phyloP scores from a whole-genome alignment of 2,113 vertebrate genomes.

The Platichthys stellatus region DNA sequence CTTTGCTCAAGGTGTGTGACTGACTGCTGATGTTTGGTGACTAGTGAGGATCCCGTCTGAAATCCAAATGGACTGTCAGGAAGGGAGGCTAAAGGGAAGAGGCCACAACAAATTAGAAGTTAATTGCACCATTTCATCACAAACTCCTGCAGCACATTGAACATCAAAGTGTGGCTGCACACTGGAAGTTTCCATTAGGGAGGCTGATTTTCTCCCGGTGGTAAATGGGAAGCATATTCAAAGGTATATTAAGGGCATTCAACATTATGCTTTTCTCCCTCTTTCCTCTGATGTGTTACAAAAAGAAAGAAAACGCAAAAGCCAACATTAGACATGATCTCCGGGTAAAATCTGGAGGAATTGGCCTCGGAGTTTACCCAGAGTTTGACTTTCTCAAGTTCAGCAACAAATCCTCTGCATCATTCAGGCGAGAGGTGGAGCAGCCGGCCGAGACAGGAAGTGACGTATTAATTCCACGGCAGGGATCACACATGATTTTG shows the following conservation, averaged over 20 bases:
- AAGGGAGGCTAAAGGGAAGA: slow-evolving; percentile 1
- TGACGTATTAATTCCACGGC: too few relatives aligned
- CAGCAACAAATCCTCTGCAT: too few relatives aligned
- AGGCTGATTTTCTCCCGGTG: background rate
- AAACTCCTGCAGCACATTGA: slow-evolving; percentile 17
- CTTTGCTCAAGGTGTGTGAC: background rate
- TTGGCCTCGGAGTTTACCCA: too few relatives aligned
- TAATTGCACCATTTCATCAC: slow-evolving; percentile 14
- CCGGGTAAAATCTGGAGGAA: too few relatives aligned
- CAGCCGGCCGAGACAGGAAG: too few relatives aligned
- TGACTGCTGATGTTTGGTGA: background rate
- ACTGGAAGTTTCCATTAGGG: slow-evolving; percentile 1
- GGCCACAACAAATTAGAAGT: slow-evolving; percentile 6
- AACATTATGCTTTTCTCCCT: background rate
- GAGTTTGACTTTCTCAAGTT: too few relatives aligned
- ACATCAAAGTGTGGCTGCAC: slow-evolving; percentile 14
- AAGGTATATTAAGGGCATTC: background rate
- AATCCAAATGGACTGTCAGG: slow-evolving; percentile 19
- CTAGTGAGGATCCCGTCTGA: background rate
- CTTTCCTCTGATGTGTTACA: background rate
- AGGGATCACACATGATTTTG: too few relatives aligned
- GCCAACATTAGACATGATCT: too few relatives aligned
- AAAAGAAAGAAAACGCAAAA: too few relatives aligned
- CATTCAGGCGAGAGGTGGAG: too few relatives aligned
- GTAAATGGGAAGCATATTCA: background rate